Base-by-base conservation (phyloP, 2,797 vertebrate species). In the Macropus fuliginosus region DNA sequence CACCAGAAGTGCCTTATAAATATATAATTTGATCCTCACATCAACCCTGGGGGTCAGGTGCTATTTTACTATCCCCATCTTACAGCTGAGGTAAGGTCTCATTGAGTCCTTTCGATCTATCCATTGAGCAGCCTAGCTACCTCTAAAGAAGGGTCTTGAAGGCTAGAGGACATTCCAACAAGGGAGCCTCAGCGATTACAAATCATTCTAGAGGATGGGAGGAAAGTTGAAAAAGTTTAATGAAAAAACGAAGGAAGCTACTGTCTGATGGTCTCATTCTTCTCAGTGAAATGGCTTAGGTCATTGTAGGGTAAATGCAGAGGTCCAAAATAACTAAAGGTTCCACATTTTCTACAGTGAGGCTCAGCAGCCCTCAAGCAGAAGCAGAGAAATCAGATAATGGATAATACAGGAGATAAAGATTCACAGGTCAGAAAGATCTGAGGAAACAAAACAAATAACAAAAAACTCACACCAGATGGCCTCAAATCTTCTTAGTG, bases 41-140 rank as follows among this genome's bases (percentile, higher is more conserved):
- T n/a, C 74, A 81, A 40, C n/a, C 34, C 16, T 18, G 62, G 16
- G 14, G 5, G 59, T 40, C 34, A 74, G n/a, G n/a, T 40, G n/a
- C 16, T 74, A 40, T 18, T 40, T 40, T 40, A 18, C 16, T 5
- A 18, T 40, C 16, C 16, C n/a, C 66, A 74, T 40, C 5, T 74
- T 8, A 74, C 6, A 40, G 16, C 1, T 40, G n/a, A 74, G n/a
- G 62, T 6, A 40, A 74, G 62, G 62, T 6, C 14, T 74, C 62
- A 66, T 66, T 59, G 29, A 29, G 57, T 31, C 28, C 57, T 31
- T 29, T 9, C 2, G 4, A 13, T 21, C 66, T 13, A 31, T 29
- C 9, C 40, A 46, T 0, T 24, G 6, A 18, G n/a, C 2, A 0
- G 2, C 2, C 40, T 5, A 46, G 18, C n/a, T 46, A 8, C 40